Evolutionary conservation across 2,888 invertebrate species (phyloP), one percentile per base, ranked within the genome.

Genomic region (Pilophorus perplexus): DNA sequence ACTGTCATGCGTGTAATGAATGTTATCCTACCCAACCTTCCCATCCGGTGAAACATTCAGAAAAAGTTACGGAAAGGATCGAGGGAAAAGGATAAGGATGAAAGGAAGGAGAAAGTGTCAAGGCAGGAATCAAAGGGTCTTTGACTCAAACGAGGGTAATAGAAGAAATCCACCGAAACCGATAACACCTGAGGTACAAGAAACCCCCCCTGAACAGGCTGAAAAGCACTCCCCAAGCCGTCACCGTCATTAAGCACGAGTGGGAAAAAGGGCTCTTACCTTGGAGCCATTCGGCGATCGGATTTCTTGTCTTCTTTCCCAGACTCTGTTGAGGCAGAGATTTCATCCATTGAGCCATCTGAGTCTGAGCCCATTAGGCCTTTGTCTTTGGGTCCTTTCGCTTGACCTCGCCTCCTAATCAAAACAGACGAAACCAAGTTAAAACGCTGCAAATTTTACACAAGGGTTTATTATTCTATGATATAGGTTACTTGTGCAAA

Each of bases 321-420:
- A 76, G 82, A 78, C 76, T 85, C 77, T 73, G 82, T 76, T 72
- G 84, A 72, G 73, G 80, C 81, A 22, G 81, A 83, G 22, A 83
- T 79, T 71, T 88, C 88, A 69, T 89, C 90, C 2, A 85, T 85
- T 20, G 89, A 87, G 37, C 85, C 85, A 73, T 89, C 89, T 0
- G 88, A 88, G 74, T 89, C 90, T 12, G 71, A 69, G 6, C 55
- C 55, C 25, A 38, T 25, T 5, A 14, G 14, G 48, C 64, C 38
- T 14, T 48, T 62, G 33, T 62, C 62, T 27, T 62, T 62, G 16
- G n/a, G 18, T 27, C 46, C 62, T 62, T 62, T 62, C 1, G 46
- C 62, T 12, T 48, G 48, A 18, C 48, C 20, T 8, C 62, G 62
- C 37, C 62, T 50, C 50, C 62, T 46, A 14, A 1, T 22, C 10